These are phyloP conservation scores for Latrodectus elegans DNA, from an alignment of 2,888 invertebrate species.

Conservation along the genomic window DNA sequence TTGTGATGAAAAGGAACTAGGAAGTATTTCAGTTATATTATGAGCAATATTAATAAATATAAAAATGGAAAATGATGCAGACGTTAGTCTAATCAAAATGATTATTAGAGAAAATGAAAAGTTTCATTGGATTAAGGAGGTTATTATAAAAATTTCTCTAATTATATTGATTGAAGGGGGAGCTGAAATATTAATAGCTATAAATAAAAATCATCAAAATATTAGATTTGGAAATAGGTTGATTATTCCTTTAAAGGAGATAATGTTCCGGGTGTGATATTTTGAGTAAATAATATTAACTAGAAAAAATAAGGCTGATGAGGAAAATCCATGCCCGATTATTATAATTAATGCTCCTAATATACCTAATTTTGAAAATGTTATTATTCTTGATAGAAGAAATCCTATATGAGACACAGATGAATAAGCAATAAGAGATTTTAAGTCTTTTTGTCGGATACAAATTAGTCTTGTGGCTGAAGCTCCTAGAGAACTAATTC, in stretches of 20 bases:
- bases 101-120: slow-evolving; percentile 72
- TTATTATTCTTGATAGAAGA: slow-evolving; percentile 75
- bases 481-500: slow-evolving; percentile 6
- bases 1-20: not conserved
- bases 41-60: slow-evolving; percentile 13
- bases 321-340: slow-evolving; percentile 44
- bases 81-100: not conserved
- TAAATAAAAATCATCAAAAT: slow-evolving; percentile 82
- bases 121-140: not conserved
- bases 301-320: slow-evolving; percentile 28
- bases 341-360: slow-evolving; percentile 66
- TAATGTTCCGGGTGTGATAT: slow-evolving; percentile 77
- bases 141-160: slow-evolving; percentile 26
- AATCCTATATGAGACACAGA: slow-evolving; percentile 83
- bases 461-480: slow-evolving; percentile 24
- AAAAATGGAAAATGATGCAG: slow-evolving; percentile 5
- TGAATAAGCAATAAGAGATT: slow-evolving; percentile 84
- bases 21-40: not conserved
- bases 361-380: slow-evolving; percentile 16
- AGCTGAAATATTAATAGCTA: slow-evolving; percentile 80
- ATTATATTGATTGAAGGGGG: slow-evolving; percentile 79
- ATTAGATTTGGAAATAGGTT: slow-evolving; percentile 77
- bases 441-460: slow-evolving; percentile 82
- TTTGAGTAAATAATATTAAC: slow-evolving; percentile 71
- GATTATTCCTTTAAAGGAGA: slow-evolving; percentile 81